Percentiles rank a stretch among this genome's conserved stretches.
Conservation (phyloP, 2,888 invertebrate species). For the Achlya flavicornis region DNA sequence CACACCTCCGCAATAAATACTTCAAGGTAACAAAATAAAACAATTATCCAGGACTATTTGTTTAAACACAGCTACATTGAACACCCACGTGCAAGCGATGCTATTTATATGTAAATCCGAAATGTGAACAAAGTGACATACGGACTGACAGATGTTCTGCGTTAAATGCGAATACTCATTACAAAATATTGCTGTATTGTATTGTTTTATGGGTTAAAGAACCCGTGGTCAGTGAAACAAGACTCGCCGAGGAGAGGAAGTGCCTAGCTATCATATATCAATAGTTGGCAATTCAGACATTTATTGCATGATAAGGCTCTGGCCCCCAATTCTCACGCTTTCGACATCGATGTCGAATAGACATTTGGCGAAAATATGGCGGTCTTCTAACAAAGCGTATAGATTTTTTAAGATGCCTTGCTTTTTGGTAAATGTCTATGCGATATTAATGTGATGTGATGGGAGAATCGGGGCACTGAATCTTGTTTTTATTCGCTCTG, state of each 20-base stretch:
- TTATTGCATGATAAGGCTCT: too few species aligned
- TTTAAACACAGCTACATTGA: conserved; percentile 23
- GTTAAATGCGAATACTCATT: conserved; percentile 44
- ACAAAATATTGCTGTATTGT: conserved; percentile 30
- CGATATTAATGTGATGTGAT: too few species aligned
- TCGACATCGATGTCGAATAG: too few species aligned
- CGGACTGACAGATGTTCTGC: conserved; percentile 42
- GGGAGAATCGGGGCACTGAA: too few species aligned
- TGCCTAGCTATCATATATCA: neutral
- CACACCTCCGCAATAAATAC: conserved; percentile 28
- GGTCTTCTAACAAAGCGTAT: too few species aligned
- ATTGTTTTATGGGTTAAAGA: conserved; percentile 23
- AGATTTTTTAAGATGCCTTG: too few species aligned
- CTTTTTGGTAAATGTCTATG: too few species aligned
- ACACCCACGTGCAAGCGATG: conserved; percentile 21
- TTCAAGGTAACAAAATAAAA: conserved; percentile 27
- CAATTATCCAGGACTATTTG: conserved; percentile 28
- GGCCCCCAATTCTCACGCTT: too few species aligned
- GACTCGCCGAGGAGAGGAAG: neutral
- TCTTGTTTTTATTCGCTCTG: too few species aligned
- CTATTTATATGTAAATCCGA: conserved; percentile 53
- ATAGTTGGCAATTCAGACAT: too few species aligned
- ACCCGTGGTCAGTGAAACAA: conserved; percentile 16
- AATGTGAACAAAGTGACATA: conserved; percentile 40
- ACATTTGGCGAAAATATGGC: too few species aligned